Percentiles rank a stretch among this genome's conserved stretches.
These are phyloP conservation scores for Lagocephalus sceleratus DNA, from an alignment of 2,797 vertebrate genomes.

Conservation along the genomic window DNA sequence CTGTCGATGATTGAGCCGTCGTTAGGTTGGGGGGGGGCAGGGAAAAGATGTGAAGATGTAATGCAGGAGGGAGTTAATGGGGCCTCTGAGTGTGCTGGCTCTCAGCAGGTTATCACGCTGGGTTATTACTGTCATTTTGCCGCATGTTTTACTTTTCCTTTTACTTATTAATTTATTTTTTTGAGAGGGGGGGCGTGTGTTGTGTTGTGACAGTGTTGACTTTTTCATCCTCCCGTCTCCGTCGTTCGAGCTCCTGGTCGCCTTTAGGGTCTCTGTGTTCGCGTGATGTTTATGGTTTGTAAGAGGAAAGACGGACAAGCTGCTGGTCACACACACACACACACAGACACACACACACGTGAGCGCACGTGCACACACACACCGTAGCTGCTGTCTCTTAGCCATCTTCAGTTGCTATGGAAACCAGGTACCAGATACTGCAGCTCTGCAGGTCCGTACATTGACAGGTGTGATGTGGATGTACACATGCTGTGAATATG, in stretches of 20 bases:
- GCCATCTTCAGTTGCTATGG: conserved; percentile 51
- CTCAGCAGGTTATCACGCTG: conserved; percentile 10
- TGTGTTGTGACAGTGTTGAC: too few species aligned
- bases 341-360: too few species aligned
- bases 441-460: conserved; percentile 10
- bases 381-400: conserved; percentile 3
- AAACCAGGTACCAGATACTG: conserved; percentile 44
- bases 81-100: conserved; percentile 15
- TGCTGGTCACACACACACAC: too few species aligned
- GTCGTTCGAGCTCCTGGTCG: too few species aligned
- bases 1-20: conserved; percentile 26
- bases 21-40: conserved; percentile 19
- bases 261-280: too few species aligned
- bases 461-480: conserved; percentile 1
- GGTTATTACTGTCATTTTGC: conserved; percentile 2
- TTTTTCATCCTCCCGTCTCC: too few species aligned
- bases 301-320: conserved; percentile 16
- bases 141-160: too few species aligned
- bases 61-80: conserved; percentile 19
- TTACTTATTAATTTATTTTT: too few species aligned
- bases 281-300: neutral
- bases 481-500: neutral
- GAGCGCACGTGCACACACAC: too few species aligned
- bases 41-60: conserved; percentile 6
- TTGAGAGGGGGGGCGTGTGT: too few species aligned